Evolutionary conservation across 2,113 vertebrate species (phyloP), one percentile per base, ranked within the genome.

Genomic region (Microtus montanus): DNA sequence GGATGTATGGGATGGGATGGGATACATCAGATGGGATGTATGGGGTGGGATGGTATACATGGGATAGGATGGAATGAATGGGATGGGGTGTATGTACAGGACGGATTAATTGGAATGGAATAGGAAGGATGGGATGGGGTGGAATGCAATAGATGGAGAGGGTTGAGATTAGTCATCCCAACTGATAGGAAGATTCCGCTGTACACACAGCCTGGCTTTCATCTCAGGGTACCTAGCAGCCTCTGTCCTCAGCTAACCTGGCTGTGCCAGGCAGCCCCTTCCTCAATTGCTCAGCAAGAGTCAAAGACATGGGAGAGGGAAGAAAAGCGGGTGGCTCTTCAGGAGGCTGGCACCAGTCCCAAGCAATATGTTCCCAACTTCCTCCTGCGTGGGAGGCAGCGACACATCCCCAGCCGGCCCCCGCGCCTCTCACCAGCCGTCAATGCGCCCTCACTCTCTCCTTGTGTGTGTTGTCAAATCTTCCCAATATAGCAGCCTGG

Each of bases 401-500:
- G 2, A 94, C 95, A 94, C 93, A 4, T 97, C 96, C 97, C 96
- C 95, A 97, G 93, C 93, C 94, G 1, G 94, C 96, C 96, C 95
- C 95, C 92, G 52, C 92, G 90, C 97, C 97, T 97, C 96, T 97
- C 97, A 96, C 90, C 96, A 97, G 96, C 95, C 96, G 52, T 97
- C 97, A 98, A 93, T 93, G 70, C 97, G 63, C 97, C 97, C 96
- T 97, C 97, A 95, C 97, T 97, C 94, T 96, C 92, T 97, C 96
- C 96, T 94, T 97, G 97, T 98, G 96, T 97, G 96, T 98, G 97
- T 98, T 98, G 97, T 97, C 97, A 97, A 96, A 96, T 97, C 96
- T 96, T 97, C 97, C 97, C 94, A 35, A 98, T 97, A 98, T 98
- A 98, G 97, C 97, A 98, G 97, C 97, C 96, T 5, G 68, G 97